Evolutionary conservation across 2,113 vertebrate genomes (phyloP).

Genomic region (Menidia beryllina): DNA sequence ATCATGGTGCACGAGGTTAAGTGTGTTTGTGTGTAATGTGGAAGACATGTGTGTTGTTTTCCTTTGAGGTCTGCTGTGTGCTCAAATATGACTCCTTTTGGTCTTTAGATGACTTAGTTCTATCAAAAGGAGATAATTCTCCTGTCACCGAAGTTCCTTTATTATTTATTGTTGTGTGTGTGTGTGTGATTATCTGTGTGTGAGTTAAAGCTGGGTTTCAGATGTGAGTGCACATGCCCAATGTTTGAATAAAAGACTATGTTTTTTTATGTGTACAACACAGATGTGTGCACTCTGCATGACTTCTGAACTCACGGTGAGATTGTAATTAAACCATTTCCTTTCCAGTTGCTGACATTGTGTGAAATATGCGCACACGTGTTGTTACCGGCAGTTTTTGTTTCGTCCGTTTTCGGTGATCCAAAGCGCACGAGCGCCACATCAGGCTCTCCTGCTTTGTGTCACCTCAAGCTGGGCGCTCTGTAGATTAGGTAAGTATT

Average conservation of each 20-base stretch:
- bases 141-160: constrained; percentile 35
- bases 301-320: constrained; percentile 23
- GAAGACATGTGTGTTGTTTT: constrained; percentile 13
- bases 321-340: constrained; percentile 28
- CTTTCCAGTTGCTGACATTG: constrained; percentile 37
- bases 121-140: constrained; percentile 62
- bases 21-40: background rate
- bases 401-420: constrained; percentile 18
- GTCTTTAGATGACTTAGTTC: constrained; percentile 53
- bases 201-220: background rate
- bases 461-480: constrained; percentile 50
- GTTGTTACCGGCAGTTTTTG: background rate
- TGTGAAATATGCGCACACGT: background rate
- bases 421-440: constrained; percentile 31
- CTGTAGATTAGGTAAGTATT: constrained; percentile 52
- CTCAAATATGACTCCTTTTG: constrained; percentile 50
- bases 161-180: constrained; percentile 19
- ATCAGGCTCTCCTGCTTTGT: constrained; percentile 23
- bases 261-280: constrained; percentile 21
- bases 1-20: background rate
- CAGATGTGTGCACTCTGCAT: constrained; percentile 50
- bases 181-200: constrained; percentile 4
- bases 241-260: background rate
- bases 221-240: constrained; percentile 15
- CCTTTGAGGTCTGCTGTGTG: constrained; percentile 38